A percentile compares a stretch with the other conserved stretches of the same genome.
Evolutionary conservation across 2,113 vertebrate genomes (phyloP).

Genomic region (Lagopus muta): DNA sequence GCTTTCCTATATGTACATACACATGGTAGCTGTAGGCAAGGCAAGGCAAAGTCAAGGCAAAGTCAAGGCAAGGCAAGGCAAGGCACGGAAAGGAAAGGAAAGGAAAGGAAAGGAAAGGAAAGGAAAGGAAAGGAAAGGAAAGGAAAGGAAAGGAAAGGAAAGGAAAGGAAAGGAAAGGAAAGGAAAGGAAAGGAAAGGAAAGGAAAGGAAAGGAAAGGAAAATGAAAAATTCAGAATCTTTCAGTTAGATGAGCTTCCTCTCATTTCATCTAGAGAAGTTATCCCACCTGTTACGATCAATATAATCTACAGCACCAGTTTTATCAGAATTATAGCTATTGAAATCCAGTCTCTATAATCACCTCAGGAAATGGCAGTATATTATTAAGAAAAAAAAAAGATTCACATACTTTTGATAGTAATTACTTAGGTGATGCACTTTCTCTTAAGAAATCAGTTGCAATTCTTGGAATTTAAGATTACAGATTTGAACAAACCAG

Average conservation of each 20-base stretch:
- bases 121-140: background rate
- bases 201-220: background rate
- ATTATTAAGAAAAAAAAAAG: background rate
- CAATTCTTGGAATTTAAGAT: background rate
- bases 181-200: background rate
- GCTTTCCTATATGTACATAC: slow-evolving; percentile 4
- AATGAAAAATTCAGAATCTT: background rate
- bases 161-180: no score
- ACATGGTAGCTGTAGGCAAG: background rate
- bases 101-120: background rate
- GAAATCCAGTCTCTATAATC: background rate
- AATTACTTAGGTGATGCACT: background rate
- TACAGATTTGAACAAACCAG: background rate
- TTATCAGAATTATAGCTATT: background rate
- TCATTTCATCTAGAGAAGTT: background rate
- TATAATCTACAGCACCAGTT: background rate
- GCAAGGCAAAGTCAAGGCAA: no score
- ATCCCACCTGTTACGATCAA: background rate
- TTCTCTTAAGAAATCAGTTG: background rate
- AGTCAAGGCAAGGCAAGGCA: no score
- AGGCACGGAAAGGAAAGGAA: background rate
- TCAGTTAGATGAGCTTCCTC: background rate
- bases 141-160: background rate
- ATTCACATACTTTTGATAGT: background rate
- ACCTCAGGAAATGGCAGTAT: background rate